phyloP scores from a whole-genome alignment of 35 echinoderm and acorn worm species.

The Chiridota heheva region DNA sequence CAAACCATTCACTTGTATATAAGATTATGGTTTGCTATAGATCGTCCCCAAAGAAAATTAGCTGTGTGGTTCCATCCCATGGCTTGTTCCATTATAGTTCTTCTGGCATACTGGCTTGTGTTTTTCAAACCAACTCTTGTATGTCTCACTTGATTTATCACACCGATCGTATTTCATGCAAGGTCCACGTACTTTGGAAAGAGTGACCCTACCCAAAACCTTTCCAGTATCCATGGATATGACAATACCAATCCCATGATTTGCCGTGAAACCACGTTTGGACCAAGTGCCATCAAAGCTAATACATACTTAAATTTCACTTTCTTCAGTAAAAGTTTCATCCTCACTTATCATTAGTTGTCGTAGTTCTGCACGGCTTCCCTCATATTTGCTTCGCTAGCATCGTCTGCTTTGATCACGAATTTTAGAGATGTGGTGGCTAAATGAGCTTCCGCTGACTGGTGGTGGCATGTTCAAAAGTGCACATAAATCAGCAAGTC shows the following conservation, averaged over 20 bases:
- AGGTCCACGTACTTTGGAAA: slow-evolving; percentile 43
- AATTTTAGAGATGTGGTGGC: not conserved
- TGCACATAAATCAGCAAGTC: not conserved
- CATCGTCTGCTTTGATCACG: not conserved
- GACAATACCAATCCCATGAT: slow-evolving; percentile 49
- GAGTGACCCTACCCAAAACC: slow-evolving; percentile 12
- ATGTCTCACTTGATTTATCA: not conserved
- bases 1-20: slow-evolving; percentile 36
- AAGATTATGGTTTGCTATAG: not conserved
- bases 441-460: not conserved
- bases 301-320: slow-evolving; percentile 20
- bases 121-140: not conserved
- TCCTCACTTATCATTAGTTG: slow-evolving; percentile 1
- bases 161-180: not conserved
- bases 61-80: slow-evolving; percentile 8
- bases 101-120: not conserved
- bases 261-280: slow-evolving; percentile 38
- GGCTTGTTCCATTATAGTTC: slow-evolving; percentile 2
- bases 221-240: slow-evolving; percentile 41
- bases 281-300: slow-evolving; percentile 55
- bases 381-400: not conserved
- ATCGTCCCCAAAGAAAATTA: not conserved
- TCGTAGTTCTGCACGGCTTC: not conserved
- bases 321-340: not conserved
- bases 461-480: not conserved